Conservation (phyloP, 92 coral and sea anemone species). For the Blastomussa wellsi region DNA sequence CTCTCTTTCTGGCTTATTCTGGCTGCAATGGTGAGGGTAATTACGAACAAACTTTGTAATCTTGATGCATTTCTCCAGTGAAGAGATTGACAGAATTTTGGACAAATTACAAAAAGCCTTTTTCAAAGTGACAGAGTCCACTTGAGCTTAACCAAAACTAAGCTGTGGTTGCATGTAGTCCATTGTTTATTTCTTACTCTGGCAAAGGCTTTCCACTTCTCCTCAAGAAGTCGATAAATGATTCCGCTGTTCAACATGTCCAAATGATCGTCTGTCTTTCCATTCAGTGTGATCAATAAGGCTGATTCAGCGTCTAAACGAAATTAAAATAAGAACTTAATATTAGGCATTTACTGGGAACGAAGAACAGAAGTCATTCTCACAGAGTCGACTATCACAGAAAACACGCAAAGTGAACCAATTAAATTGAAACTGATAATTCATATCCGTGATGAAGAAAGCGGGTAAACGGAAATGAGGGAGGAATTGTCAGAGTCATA, state of each 20-base stretch:
- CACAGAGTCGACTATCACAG: background rate
- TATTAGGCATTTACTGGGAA: too few species aligned
- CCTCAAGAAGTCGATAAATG: constrained; percentile 81
- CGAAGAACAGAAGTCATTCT: background rate
- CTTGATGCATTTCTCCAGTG: background rate
- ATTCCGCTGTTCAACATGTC: constrained; percentile 84
- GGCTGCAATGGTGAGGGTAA: too few species aligned
- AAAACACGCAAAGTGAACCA: background rate
- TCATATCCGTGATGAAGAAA: background rate
- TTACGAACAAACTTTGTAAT: background rate
- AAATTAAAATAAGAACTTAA: background rate
- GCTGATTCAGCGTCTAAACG: constrained; percentile 73
- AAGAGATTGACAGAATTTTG: background rate
- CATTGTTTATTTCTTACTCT: constrained; percentile 44
- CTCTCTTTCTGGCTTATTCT: too few species aligned
- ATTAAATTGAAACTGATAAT: too few species aligned
- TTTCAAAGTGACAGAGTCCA: background rate
- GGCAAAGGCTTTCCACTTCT: constrained; percentile 83
- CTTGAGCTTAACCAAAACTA: background rate
- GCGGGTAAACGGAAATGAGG: background rate
- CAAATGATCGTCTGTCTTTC: constrained; percentile 65
- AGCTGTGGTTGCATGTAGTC: too few species aligned
- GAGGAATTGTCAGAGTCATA: background rate
- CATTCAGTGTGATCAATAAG: constrained; percentile 70
- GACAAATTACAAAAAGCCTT: background rate